Base-by-base conservation (phyloP, 2,888 invertebrate genomes). In the Galerucella calmariensis region DNA sequence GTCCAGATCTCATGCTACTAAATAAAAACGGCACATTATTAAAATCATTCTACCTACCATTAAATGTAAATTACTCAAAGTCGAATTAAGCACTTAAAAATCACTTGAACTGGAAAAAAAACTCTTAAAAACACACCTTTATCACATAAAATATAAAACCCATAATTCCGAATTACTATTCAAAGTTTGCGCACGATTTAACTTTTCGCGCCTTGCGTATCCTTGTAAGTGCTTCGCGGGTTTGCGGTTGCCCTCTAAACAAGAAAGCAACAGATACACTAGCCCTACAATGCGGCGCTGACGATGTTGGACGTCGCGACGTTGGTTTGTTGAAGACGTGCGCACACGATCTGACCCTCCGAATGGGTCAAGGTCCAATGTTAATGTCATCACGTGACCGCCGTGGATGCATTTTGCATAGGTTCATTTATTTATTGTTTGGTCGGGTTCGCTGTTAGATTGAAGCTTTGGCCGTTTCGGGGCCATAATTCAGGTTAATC, bases 321-420 rank as follows among this genome's bases (percentile, higher is more conserved):
- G 80, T 79, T 79, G 79, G 87, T 86, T 83, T 86, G 88, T 88
- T 87, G 87, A 86, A 86, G 86, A 86, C 85, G 89, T 88, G 88
- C 89, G 89, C 88, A 83, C 73, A 80, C 77, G 80, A 72, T 79
- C 82, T 84, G 83, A 84, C 84, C 84, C 78, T 48, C 44, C 81
- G 83, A 82, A 81, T 83, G 82, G 85, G 86, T 86, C 86, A 86
- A 86, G 86, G 86, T 85, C 83, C 83, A 82, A 82, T 83, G 83
- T 83, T 83, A 84, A 84, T 83, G 82, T 81, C 82, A 79, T 82
- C 82, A 82, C 81, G 82, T 84, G 83, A 83, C 69, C 80, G 79
- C 76, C 82, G 82, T 8, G 20, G 16, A 82, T 85, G 84, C 84
- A 84, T 83, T 83, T 82, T 84, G 80, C 80, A 82, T 82, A 78